Evolutionary conservation across 2,797 vertebrate species (phyloP), one percentile per base, ranked within the genome.

Genomic region (Champsocephalus gunnari): DNA sequence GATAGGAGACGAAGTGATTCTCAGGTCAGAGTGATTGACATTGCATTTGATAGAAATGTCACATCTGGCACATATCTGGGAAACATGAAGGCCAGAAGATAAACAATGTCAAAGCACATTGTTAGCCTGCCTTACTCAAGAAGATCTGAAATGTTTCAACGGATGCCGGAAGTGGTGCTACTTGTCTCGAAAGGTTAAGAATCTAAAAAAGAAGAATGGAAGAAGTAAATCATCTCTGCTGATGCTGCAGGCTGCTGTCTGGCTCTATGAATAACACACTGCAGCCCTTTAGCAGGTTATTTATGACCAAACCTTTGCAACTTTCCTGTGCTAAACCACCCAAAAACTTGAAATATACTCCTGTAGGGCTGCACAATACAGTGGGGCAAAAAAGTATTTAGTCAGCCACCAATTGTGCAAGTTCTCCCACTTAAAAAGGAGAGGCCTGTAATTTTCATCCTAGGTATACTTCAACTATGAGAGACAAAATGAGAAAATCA

Each of bases 261-360:
- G 70, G 66, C 43, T 67, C 45, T 48, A 66, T 83, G 89, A 91
- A 91, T 90, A 88, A 89, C 73, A 70, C 50, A 43, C 69, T 14
- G 51, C 81, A 73, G 69, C 66, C 77, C 79, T 75, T 74, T 49
- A 38, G 79, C 80, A 55, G 19, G 53, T 69, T 67, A 91, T 92
- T 89, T 88, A 92, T 69, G 76, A 81, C 75, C 51, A 32, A 82
- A 80, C 82, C 71, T 69, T 59, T 41, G 69, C 51, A 75, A 78
- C 72, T 87, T 89, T 91, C 86, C 88, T 75, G 66, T 55, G 55
- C 71, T 92, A 88, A 89, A 92, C 91, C 86, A 87, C 66, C 45
- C 10, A 61, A 53, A 73, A 2, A 9, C 34, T 38, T 38, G 9
- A 38, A 6, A 38, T 38, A 38, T 38, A 7, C 34, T 38, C 34